Base-by-base conservation (phyloP, 2,113 vertebrate genomes). In the Ranitomeya variabilis region DNA sequence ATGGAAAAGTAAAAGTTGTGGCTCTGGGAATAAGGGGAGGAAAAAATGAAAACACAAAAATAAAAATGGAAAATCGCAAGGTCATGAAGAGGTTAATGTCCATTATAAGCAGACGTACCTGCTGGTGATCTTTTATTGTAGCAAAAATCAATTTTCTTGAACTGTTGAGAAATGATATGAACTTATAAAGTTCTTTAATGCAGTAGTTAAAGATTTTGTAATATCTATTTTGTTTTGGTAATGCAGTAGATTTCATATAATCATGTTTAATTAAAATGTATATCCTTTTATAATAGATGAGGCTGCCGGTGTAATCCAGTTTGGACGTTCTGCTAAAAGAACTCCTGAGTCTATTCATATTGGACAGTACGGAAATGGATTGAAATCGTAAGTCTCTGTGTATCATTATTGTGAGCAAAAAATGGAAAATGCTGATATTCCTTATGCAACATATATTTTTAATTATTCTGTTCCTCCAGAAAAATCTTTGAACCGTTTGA, bases 271-370 rank as follows among this genome's bases (percentile, higher is more conserved):
- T 31, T 45, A 18, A 8, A 3, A 52, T 64, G 19, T 37, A 45
- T 9, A 26, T 55, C 3, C 4, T 67, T 9, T 54, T 76, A 9
- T 31, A 60, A 83, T 89, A 99, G 98, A 93, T 92, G 98, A 99
- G 92, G 96, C 98, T 78, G 98, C 97, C 37, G 97, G 98, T 57
- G 98, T 99, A 52, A 99, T 98, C 91, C 98, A 99, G 90, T 99
- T 99, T 93, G 98, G 98, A 89, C 99, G 98, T 93, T 99, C 98
- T 45, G 97, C 95, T 94, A 99, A 99, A 91, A 94, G 97, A 19
- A 96, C 97, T 3, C 96, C 97, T 0, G 98, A 98, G 91, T 99
- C 98, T 8, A 98, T 97, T 66, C 98, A 99, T 89, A 99, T 99
- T 1, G 98, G 98, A 88, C 98, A 99, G 91, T 99, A 99, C 89